Base-by-base conservation (phyloP, 2,888 invertebrate species). In the Poecilobothrus nobilitatus region DNA sequence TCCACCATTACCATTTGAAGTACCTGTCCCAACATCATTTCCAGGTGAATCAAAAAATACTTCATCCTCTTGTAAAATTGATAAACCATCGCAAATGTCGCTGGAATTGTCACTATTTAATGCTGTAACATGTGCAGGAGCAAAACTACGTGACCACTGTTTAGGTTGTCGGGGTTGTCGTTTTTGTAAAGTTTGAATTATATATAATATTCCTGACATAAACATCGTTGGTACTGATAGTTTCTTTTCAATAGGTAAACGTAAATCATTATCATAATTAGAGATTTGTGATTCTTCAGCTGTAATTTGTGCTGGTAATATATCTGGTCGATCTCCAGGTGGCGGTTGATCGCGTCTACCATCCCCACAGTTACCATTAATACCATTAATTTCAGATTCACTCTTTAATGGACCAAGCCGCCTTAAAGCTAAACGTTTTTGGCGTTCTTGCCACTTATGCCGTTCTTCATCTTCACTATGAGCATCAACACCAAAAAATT, bases 141-240 rank as follows among this genome's bases (percentile, higher is more conserved):
- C 89, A 81, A 86, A 92, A 83, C 86, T 92, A 62, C 92, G 84
- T 37, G 92, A 91, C 85, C 88, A 89, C 74, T 89, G 88, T 72
- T 76, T 77, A 8, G 76, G 75, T 4, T 75, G 71, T 3, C 76
- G 72, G 18, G 73, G 71, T 22, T 77, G 75, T 0, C 75, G 73
- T 37, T 86, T 83, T 64, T 86, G 85, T 76, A 92, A 83, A 69
- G 87, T 85, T 84, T 87, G 83, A 0, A 81, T 76, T 27, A 81
- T 72, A 67, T 78, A 81, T 4, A 75, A 75, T 10, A 81, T 67
- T 18, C 80, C 78, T 6, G 77, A 74, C 70, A 81, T 76, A 8
- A 82, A 71, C 80, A 82, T 80, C 37, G 78, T 77, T 1, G 77
- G 77, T 0, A 82, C 82, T 2, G 81, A 77, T 6, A 78, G 75